Percentiles rank a stretch among this genome's conserved stretches.
Conservation (phyloP, 2,113 vertebrate species). For the Natator depressus region DNA sequence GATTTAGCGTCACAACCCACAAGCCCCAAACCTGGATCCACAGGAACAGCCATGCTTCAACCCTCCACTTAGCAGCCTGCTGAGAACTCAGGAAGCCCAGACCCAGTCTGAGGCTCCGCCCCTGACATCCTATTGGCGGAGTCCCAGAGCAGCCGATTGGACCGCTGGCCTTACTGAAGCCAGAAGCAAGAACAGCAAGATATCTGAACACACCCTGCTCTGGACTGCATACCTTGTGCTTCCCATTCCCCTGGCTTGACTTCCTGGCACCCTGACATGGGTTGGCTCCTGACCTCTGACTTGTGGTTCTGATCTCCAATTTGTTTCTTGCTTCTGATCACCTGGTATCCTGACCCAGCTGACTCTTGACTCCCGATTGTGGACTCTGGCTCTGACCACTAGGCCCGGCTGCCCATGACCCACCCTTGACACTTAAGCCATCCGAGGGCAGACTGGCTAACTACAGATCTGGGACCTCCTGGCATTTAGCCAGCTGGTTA, state of each 20-base stretch:
- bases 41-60: too few relatives aligned
- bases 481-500: not conserved
- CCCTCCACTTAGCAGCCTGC: too few relatives aligned
- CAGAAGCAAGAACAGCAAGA: not conserved
- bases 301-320: not conserved
- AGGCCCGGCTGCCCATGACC: not conserved
- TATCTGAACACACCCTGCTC: not conserved
- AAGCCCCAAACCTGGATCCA: too few relatives aligned
- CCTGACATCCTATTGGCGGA: not conserved
- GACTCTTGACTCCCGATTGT: not conserved
- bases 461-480: not conserved
- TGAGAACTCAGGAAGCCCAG: too few relatives aligned
- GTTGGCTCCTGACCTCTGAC: not conserved
- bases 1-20: too few relatives aligned
- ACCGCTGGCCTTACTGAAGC: not conserved
- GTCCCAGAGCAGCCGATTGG: not conserved
- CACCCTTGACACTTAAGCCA: not conserved
- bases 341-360: not conserved
- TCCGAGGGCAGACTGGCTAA: not conserved
- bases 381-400: not conserved
- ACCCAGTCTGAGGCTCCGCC: too few relatives aligned
- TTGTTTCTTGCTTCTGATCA: not conserved
- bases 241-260: not conserved
- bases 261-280: not conserved
- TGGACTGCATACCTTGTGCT: not conserved